Conservation (phyloP, 1,140 invertebrate species). For the Streblospio benedicti region DNA sequence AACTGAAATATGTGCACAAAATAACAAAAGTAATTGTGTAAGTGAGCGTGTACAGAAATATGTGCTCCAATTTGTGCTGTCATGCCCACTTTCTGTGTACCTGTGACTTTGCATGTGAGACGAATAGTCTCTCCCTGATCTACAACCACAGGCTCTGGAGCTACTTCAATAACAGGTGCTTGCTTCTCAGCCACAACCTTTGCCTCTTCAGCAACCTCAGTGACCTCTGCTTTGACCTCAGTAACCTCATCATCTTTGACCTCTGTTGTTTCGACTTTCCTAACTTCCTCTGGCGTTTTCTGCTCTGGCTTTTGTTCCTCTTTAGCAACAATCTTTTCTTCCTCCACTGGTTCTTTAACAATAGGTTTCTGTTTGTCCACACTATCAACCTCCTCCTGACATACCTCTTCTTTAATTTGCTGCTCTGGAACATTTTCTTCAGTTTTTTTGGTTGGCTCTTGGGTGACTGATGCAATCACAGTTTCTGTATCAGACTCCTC, state of each 20-base stretch:
- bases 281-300: neutral
- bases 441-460: no score
- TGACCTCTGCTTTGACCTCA: no score
- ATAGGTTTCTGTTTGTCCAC: neutral
- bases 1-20: no score
- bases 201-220: no score
- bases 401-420: conserved; percentile 27
- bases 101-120: conserved; percentile 10
- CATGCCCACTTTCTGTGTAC: no score
- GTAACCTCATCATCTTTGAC: no score
- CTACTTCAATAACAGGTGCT: neutral
- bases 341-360: neutral
- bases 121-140: conserved; percentile 6
- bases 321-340: neutral
- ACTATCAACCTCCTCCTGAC: neutral
- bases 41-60: no score
- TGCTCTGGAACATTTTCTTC: conserved; percentile 59
- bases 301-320: neutral
- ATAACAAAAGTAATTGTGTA: no score
- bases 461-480: conserved; percentile 42
- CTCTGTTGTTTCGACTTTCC: neutral
- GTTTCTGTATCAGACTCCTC: conserved; percentile 21
- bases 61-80: no score
- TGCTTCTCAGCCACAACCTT: no score
- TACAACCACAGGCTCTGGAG: neutral